Evolutionary conservation across 2,888 invertebrate species (phyloP), one percentile per base, ranked within the genome.

Genomic region (Trichogramma evanescens): DNA sequence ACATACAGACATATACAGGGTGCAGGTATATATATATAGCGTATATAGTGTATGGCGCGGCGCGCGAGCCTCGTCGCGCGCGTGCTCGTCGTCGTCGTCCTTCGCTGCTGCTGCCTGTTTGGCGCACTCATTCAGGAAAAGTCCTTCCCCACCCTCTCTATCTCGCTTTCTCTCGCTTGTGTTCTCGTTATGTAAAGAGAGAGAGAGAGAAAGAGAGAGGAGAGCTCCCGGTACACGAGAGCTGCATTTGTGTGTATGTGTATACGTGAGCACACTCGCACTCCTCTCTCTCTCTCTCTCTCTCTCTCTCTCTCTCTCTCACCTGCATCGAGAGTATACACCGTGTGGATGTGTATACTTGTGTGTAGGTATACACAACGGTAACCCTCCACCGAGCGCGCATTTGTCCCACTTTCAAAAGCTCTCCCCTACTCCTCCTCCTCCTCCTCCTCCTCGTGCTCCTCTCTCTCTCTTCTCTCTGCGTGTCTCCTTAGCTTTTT

Each of bases 41-140:
- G 26, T 26, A 26, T 26, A 26, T 26, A 26, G 26, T 26, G 26
- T 26, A 26, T 26, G 26, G 26, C 26, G 26, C 26, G 26, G 26
- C 26, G 26, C 26, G 26, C 26, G 26, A 13, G 13, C 13, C 13
- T 13, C 13, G 13, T 13, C 26, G 26, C 26, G 26, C 26, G 26
- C 26, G 26, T 26, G 26, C 26, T 26, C 26, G 26, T 26, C 26
- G 26, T 26, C 26, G 26, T 26, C 26, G 26, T 26, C 26, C 26
- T 26, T 26, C 26, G 26, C 26, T 26, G 26, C 26, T 26, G 26
- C 9, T 46, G 46, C 10, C 46, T 9, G 46, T 46, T 46, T 46
- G 46, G 9, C 46, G 46, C 8, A 5, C 46, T 54, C 58, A 58
- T 58, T 58, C 58, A 58, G 54, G 58, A 58, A 58, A 50, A 54